phyloP scores from a whole-genome alignment of 2,888 invertebrate species.

The Apotomis turbidana region DNA sequence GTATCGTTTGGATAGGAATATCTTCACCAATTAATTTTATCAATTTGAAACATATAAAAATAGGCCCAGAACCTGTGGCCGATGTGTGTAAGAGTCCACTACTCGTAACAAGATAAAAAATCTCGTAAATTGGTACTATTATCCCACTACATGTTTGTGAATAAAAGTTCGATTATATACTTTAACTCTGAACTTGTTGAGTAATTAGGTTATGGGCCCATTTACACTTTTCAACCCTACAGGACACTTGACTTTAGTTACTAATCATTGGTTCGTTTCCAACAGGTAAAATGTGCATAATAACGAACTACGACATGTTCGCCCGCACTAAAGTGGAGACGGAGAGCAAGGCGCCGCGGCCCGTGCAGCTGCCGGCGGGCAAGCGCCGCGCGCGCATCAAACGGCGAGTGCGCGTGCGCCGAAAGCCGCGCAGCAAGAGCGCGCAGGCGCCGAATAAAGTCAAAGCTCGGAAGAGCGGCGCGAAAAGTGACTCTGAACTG shows the following conservation, averaged over 20 bases:
- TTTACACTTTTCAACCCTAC: not conserved
- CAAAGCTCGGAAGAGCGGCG: constrained; percentile 65
- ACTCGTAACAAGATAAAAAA: too few species aligned
- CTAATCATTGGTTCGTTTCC: not conserved
- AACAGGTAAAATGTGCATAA: constrained; percentile 78
- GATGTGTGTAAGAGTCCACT: too few species aligned
- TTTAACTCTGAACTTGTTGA: too few species aligned
- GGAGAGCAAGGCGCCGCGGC: constrained; percentile 67
- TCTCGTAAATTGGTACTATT: too few species aligned
- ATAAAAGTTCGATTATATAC: too few species aligned
- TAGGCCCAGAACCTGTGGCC: too few species aligned
- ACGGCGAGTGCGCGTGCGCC: constrained; percentile 59
- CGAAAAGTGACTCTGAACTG: constrained; percentile 78
- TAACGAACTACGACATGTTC: constrained; percentile 81
- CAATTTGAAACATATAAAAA: too few species aligned
- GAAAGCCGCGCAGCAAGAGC: constrained; percentile 74
- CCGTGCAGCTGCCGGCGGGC: constrained; percentile 57
- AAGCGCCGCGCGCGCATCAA: constrained; percentile 52
- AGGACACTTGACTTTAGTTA: not conserved
- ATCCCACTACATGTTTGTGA: too few species aligned
- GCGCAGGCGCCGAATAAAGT: constrained; percentile 63
- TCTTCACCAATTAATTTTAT: too few species aligned
- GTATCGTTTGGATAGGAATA: too few species aligned
- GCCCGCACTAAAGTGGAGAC: constrained; percentile 74
- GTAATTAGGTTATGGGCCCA: constrained; percentile 6